phyloP scores from a whole-genome alignment of 2,797 vertebrate genomes.

The Acrossocheilus fasciatus region DNA sequence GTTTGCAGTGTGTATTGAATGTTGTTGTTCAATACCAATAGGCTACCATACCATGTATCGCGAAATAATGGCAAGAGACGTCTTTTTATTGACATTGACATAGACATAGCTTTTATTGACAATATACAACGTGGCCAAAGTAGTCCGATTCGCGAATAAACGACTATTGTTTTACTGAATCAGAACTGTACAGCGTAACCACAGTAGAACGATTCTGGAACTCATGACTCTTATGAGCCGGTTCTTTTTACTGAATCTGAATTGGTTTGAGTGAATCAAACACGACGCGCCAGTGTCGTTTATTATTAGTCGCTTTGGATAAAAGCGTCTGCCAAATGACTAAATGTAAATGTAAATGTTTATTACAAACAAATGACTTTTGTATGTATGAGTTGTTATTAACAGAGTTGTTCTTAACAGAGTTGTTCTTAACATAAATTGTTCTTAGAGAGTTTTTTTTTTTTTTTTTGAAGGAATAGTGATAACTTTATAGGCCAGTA shows the following conservation, averaged over 20 bases:
- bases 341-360: no score
- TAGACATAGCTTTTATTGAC: no score
- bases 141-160: background rate
- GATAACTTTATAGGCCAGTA: background rate
- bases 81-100: background rate
- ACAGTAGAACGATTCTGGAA: background rate
- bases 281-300: background rate
- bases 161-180: background rate
- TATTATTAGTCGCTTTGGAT: background rate
- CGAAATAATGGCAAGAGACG: background rate
- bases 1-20: background rate
- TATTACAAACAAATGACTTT: no score
- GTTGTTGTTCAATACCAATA: background rate
- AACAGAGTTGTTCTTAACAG: no score
- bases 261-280: background rate
- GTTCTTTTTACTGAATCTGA: background rate
- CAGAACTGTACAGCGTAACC: background rate
- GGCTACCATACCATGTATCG: background rate
- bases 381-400: no score
- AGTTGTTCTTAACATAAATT: no score
- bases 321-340: no score
- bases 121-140: background rate
- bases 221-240: background rate
- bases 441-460: no score
- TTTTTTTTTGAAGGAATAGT: background rate